phyloP scores from a whole-genome alignment of 1,140 invertebrate species.

The Pseudomyrmex concolor region DNA sequence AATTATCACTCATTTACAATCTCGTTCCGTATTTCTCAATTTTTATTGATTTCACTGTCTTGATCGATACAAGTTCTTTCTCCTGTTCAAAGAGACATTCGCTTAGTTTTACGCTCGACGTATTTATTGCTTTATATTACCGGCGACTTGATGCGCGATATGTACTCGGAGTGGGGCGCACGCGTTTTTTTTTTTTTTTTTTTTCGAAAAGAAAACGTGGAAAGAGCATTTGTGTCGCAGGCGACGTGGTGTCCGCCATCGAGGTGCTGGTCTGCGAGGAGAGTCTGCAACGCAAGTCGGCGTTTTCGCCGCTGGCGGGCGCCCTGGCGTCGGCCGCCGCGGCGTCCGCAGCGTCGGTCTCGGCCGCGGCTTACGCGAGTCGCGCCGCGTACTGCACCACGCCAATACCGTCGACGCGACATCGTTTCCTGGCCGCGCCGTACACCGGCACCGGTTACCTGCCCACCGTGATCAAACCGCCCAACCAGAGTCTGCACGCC shows the following conservation, averaged over 20 bases:
- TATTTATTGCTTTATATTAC: not conserved
- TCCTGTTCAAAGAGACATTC: too few relatives aligned
- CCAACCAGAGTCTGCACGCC: constrained; percentile 80
- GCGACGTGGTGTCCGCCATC: constrained; percentile 95
- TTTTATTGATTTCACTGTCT: too few relatives aligned
- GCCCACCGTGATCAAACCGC: constrained; percentile 91
- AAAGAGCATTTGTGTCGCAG: constrained; percentile 79
- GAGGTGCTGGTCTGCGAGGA: constrained; percentile 92
- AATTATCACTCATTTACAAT: too few relatives aligned
- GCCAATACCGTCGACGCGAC: constrained; percentile 86
- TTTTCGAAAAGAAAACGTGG: constrained; percentile 22
- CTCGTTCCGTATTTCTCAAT: too few relatives aligned
- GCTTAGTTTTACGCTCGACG: too few relatives aligned
- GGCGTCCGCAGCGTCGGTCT: constrained; percentile 86
- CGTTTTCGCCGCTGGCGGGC: constrained; percentile 90
- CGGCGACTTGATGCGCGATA: not conserved
- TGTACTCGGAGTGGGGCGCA: too few relatives aligned
- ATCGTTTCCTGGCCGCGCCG: constrained; percentile 90
- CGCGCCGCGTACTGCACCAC: constrained; percentile 83
- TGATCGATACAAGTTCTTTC: too few relatives aligned
- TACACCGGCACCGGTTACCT: constrained; percentile 93
- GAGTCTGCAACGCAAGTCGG: constrained; percentile 87
- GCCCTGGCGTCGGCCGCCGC: constrained; percentile 86
- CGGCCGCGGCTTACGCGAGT: constrained; percentile 84
- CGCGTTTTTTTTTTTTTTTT: not conserved